Evolutionary conservation across 2,888 invertebrate species (phyloP).

Genomic region (Deroplatys truncata): DNA sequence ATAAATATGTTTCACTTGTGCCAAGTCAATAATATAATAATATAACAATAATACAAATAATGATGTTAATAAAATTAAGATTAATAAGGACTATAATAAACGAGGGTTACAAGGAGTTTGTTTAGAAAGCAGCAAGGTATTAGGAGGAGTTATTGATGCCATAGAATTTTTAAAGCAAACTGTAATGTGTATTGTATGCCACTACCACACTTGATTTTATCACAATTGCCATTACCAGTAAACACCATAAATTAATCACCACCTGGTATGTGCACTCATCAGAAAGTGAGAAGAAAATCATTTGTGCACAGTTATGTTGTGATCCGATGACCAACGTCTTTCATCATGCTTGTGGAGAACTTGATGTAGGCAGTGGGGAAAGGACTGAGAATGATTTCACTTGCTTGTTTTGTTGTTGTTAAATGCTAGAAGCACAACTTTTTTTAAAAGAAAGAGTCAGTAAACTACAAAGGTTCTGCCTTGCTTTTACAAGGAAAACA

Average conservation of each 20-base stretch:
- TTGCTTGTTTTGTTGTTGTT: not conserved
- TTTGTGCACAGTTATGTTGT: conserved; percentile 6
- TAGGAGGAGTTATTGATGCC: not conserved
- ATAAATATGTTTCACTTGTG: conserved; percentile 17
- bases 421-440: not conserved
- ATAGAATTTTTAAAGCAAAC: not conserved
- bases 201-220: not conserved
- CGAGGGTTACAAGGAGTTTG: not conserved
- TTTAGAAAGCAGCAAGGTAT: not conserved
- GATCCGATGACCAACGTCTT: conserved; percentile 20
- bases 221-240: not conserved
- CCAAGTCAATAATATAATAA: conserved; percentile 16
- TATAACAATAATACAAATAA: conserved; percentile 4
- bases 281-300: not conserved
- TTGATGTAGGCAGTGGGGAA: not conserved
- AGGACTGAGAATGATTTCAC: not conserved
- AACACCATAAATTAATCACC: not conserved
- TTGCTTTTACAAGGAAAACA: not conserved
- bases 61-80: not conserved
- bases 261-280: not conserved
- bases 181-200: not conserved
- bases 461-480: not conserved
- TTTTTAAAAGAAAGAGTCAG: not conserved
- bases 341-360: conserved; percentile 14
- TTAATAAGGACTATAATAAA: not conserved